These are phyloP conservation scores for Sycophila texana DNA, from an alignment of 2,888 invertebrate genomes.

Conservation along the genomic window DNA sequence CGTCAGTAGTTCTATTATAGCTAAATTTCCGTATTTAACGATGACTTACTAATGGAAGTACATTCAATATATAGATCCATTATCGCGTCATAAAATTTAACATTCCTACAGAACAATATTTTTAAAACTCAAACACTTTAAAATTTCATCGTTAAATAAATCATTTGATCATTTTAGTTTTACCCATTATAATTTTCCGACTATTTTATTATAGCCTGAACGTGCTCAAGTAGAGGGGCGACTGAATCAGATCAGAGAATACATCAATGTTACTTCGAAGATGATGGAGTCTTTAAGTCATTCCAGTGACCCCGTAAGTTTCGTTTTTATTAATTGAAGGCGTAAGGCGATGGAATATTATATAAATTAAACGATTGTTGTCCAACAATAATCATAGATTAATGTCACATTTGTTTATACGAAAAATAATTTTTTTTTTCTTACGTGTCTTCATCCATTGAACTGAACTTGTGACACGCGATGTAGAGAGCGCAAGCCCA, in stretches of 20 bases:
- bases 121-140: background rate
- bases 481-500: slow-evolving; percentile 73
- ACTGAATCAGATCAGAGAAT: slow-evolving; percentile 84
- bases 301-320: slow-evolving; percentile 82
- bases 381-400: too few relatives aligned
- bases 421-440: too few relatives aligned
- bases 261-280: slow-evolving; percentile 83
- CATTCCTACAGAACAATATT: background rate
- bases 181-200: background rate
- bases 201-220: slow-evolving; percentile 76
- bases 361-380: too few relatives aligned
- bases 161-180: background rate
- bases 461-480: slow-evolving; percentile 40
- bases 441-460: background rate
- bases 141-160: background rate
- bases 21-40: slow-evolving; percentile 24
- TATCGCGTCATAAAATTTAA: slow-evolving; percentile 18
- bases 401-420: too few relatives aligned
- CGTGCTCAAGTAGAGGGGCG: slow-evolving; percentile 83
- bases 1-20: slow-evolving; percentile 30
- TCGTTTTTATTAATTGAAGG: background rate
- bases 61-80: background rate
- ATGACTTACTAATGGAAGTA: slow-evolving; percentile 11
- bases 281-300: slow-evolving; percentile 84
- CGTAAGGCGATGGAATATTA: too few relatives aligned